Evolutionary conservation across 2,797 vertebrate genomes (phyloP), one percentile per base, ranked within the genome.

Genomic region (Danionella dracula): DNA sequence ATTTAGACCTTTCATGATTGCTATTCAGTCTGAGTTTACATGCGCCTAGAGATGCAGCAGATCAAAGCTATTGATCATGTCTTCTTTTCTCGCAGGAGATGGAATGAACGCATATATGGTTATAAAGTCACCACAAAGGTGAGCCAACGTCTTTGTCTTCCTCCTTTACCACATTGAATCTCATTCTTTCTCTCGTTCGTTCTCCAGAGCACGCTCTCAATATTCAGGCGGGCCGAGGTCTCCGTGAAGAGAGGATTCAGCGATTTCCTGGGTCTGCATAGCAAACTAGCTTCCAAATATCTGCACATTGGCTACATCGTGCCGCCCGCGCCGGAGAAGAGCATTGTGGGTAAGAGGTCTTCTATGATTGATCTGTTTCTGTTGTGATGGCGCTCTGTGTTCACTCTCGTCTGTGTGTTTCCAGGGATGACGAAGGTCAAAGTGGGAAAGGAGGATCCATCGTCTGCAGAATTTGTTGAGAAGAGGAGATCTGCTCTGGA

Each of bases 21-120:
- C n/a, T n/a, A n/a, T n/a, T n/a, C n/a, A n/a, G n/a, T n/a, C n/a
- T n/a, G n/a, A n/a, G n/a, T n/a, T n/a, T n/a, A n/a, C n/a, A n/a
- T n/a, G n/a, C n/a, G n/a, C n/a, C n/a, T n/a, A n/a, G n/a, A n/a
- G n/a, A n/a, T n/a, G n/a, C n/a, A n/a, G n/a, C n/a, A n/a, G n/a
- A n/a, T n/a, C n/a, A n/a, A n/a, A n/a, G n/a, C n/a, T n/a, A n/a
- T n/a, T n/a, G n/a, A n/a, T n/a, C n/a, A n/a, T 1, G 9, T 8
- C 29, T 3, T 74, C 21, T 66, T 34, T 45, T 70, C 45, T 74
- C 62, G 15, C 71, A 98, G 95, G 95, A 34, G 94, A 97, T 69
- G 96, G 96, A 69, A 98, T 98, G 94, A 98, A 97, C 76, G 96
- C 96, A 11, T 98, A 94, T 77, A 96, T 98, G 96, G 95, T 94